Percentiles rank a stretch among this genome's conserved stretches.
Conservation (phyloP, 2,797 vertebrate genomes). For the Anguilla obscura region DNA sequence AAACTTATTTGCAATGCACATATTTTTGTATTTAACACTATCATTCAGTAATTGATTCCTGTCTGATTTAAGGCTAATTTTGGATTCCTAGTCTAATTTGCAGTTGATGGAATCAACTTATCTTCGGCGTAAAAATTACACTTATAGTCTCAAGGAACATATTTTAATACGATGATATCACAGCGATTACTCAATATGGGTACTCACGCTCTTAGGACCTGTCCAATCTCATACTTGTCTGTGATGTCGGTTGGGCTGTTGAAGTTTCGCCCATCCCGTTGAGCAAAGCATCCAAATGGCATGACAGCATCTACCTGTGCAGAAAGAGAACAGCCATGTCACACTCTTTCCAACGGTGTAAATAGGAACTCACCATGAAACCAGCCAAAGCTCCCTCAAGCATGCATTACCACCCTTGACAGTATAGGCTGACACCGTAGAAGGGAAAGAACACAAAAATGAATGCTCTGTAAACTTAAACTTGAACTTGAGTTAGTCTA, state of each 20-base stretch:
- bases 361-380: slow-evolving; percentile 34
- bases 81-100: too few species aligned
- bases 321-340: not conserved
- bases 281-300: slow-evolving; percentile 88
- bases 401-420: not conserved
- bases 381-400: not conserved
- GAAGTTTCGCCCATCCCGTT: slow-evolving; percentile 80
- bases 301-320: slow-evolving; percentile 77
- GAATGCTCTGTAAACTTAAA: not conserved
- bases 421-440: not conserved
- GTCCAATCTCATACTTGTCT: slow-evolving; percentile 86
- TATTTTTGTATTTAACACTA: not conserved
- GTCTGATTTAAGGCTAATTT: too few species aligned
- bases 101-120: too few species aligned
- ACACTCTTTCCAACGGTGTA: slow-evolving; percentile 20
- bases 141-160: too few species aligned
- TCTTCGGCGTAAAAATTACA: too few species aligned
- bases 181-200: not conserved
- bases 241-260: slow-evolving; percentile 80
- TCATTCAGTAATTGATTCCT: not conserved
- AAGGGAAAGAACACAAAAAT: not conserved
- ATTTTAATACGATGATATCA: not conserved
- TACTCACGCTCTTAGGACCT: slow-evolving; percentile 83
- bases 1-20: not conserved
- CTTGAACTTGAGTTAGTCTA: not conserved